A percentile compares a stretch with the other conserved stretches of the same genome.
These are phyloP conservation scores for Rhea pennata DNA, from an alignment of 2,113 vertebrate genomes.

Conservation along the genomic window DNA sequence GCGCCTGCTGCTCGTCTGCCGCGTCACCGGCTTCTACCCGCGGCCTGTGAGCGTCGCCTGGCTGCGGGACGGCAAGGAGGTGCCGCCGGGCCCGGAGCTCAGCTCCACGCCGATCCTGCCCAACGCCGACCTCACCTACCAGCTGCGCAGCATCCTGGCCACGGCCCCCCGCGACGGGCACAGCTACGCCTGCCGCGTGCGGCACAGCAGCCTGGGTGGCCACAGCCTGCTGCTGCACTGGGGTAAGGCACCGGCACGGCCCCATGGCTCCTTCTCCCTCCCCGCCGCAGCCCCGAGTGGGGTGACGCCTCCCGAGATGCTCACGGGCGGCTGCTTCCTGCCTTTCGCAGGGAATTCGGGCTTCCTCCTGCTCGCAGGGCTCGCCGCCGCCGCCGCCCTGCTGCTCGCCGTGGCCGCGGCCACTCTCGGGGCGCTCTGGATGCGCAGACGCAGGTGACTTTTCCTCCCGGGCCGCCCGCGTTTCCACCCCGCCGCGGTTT, in stretches of 20 bases:
- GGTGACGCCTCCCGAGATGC: fast-evolving
- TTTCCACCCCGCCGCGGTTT: no score
- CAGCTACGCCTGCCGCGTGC: not conserved
- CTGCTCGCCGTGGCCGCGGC: not conserved
- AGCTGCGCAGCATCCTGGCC: not conserved
- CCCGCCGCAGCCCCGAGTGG: no score
- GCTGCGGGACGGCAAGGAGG: slow-evolving; percentile 17
- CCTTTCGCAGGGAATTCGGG: not conserved
- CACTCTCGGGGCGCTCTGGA: fast-evolving
- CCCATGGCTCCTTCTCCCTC: no score
- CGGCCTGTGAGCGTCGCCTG: not conserved
- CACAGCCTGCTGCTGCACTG: not conserved
- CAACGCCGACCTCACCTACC: slow-evolving; percentile 38
- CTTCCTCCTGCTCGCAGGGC: not conserved
- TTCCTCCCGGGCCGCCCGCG: no score
- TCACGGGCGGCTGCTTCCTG: not conserved
- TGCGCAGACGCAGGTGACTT: slow-evolving; percentile 28
- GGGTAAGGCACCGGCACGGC: not conserved
- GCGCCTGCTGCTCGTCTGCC: slow-evolving; percentile 15
- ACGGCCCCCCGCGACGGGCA: not conserved
- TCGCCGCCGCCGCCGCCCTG: not conserved
- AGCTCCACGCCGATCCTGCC: not conserved
- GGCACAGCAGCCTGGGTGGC: slow-evolving; percentile 18
- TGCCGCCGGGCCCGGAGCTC: fast-evolving
- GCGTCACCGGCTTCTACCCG: not conserved